Conservation (phyloP, 2,113 vertebrate species). For the Cyprinodon variegatus region DNA sequence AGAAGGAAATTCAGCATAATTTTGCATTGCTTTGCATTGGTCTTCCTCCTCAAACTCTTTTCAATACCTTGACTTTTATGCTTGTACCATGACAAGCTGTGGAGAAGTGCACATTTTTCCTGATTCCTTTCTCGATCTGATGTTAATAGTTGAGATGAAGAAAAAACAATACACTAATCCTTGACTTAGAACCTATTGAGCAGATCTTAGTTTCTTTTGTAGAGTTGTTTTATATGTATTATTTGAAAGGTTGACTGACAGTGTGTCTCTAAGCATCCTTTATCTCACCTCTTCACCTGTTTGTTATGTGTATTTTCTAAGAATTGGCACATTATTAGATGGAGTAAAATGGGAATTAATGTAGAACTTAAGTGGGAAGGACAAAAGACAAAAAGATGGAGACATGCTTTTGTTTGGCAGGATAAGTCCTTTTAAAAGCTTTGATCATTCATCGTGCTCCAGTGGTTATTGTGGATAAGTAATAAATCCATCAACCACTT, state of each 20-base stretch:
- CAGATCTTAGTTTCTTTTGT: neutral
- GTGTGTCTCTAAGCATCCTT: slow-evolving; percentile 15
- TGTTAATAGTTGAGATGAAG: neutral
- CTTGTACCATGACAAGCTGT: neutral
- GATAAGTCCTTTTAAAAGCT: slow-evolving; percentile 48
- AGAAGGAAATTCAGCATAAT: no score
- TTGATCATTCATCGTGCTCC: slow-evolving; percentile 32
- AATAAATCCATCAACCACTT: slow-evolving; percentile 42
- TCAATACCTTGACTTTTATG: no score
- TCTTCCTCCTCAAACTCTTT: no score
- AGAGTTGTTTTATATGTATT: slow-evolving; percentile 5
- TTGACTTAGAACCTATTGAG: slow-evolving; percentile 5
- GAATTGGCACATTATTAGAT: slow-evolving; percentile 20
- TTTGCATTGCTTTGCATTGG: no score
- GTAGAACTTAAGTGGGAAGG: slow-evolving; percentile 8
- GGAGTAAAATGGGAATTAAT: slow-evolving; percentile 26
- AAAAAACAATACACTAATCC: slow-evolving; percentile 10
- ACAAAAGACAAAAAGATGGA: slow-evolving; percentile 2
- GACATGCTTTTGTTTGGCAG: slow-evolving; percentile 8
- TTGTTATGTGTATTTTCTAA: slow-evolving; percentile 5
- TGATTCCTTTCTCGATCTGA: slow-evolving; percentile 10
- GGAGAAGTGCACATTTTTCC: neutral
- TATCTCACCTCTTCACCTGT: slow-evolving; percentile 22
- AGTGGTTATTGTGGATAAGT: slow-evolving; percentile 54
- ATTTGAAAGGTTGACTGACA: slow-evolving; percentile 19